Percentiles rank a stretch among this genome's conserved stretches.
Conservation (phyloP, 2,797 vertebrate species). For the Astyanax mexicanus region DNA sequence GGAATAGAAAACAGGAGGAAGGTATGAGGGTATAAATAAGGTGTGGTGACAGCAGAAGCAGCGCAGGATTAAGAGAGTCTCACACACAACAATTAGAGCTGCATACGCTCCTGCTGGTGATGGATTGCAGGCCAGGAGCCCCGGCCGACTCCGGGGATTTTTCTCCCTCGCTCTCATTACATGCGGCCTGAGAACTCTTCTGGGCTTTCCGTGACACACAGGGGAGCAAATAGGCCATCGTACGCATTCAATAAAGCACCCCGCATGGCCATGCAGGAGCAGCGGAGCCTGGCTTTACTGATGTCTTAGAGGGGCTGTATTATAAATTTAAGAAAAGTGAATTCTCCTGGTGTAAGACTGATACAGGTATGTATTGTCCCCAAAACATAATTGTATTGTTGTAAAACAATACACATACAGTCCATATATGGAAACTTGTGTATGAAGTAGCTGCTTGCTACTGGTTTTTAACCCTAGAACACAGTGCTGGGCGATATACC, state of each 20-base stretch:
- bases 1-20: conserved; percentile 26
- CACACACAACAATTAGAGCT: conserved; percentile 62
- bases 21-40: conserved; percentile 45
- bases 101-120: conserved; percentile 60
- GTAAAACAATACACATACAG: no score
- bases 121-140: conserved; percentile 38
- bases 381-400: no score
- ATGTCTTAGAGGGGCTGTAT: background rate
- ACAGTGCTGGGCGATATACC: no score
- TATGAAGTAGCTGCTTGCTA: no score
- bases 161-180: conserved; percentile 46
- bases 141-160: conserved; percentile 30
- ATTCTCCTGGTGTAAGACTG: background rate
- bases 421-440: background rate
- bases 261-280: background rate
- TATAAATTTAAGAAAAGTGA: background rate
- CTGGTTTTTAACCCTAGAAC: no score
- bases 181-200: conserved; percentile 38
- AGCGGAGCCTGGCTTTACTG: background rate
- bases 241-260: conserved; percentile 34
- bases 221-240: conserved; percentile 26
- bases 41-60: conserved; percentile 56
- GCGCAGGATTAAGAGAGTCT: conserved; percentile 58
- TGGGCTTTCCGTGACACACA: conserved; percentile 42
- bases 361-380: background rate